Evolutionary conservation across 2,888 invertebrate species (phyloP).

Genomic region (Flexamia atlantica): DNA sequence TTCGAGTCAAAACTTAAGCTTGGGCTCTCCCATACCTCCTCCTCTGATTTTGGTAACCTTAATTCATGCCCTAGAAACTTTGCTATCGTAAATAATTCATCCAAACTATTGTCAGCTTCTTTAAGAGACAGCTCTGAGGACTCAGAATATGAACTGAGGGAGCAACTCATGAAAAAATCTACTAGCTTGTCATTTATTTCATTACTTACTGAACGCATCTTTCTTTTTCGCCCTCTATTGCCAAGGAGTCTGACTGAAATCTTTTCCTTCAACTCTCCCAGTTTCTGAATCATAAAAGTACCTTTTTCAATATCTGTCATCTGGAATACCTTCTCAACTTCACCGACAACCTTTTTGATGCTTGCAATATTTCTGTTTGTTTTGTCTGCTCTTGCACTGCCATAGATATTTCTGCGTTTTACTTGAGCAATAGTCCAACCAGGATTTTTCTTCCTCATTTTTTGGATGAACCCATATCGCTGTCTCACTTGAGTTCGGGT

Average conservation of each 20-base stretch:
- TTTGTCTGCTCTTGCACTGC: neutral
- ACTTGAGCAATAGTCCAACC: constrained; percentile 20
- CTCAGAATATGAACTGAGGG: neutral
- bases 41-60: neutral
- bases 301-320: constrained; percentile 38
- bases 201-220: neutral
- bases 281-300: constrained; percentile 16
- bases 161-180: neutral
- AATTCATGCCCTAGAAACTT: constrained; percentile 6
- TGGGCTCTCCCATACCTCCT: constrained; percentile 7
- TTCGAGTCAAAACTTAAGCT: neutral
- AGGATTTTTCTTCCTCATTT: constrained; percentile 53
- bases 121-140: neutral
- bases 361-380: neutral
- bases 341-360: neutral
- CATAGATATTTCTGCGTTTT: constrained; percentile 7
- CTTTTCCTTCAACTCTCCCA: constrained; percentile 16
- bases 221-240: neutral
- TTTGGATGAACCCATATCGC: constrained; percentile 74
- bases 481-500: constrained; percentile 80
- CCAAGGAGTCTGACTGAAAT: neutral
- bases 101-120: neutral
- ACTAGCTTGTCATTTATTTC: neutral
- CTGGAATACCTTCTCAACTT: constrained; percentile 1
- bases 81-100: neutral